Evolutionary conservation across 2,888 invertebrate genomes (phyloP), one percentile per base, ranked within the genome.

Genomic region (Ceramica pisi): DNA sequence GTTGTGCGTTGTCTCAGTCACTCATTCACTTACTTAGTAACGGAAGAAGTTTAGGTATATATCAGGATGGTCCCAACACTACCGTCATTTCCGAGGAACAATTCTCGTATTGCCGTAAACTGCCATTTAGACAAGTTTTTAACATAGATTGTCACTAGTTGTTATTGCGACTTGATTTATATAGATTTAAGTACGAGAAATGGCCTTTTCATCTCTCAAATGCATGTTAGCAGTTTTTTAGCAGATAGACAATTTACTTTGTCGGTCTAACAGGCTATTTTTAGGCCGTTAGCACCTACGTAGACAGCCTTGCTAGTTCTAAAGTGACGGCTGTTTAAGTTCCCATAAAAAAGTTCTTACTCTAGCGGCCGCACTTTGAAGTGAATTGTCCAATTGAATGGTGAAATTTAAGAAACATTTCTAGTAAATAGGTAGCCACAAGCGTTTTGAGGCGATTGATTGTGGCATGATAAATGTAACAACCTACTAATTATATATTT

Each of bases 201-300:
- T 19, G 2, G 19, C 46, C 38, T 75, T 41, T 19, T 21, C 26
- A 21, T 48, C 46, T 10, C 50, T 70, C 35, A 48, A 50, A 38
- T 26, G n/a, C n/a, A 35, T 57, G 38, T 38, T 12, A 26, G n/a
- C n/a, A 48, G n/a, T 59, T 31, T 57, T 57, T 16, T 38, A 56
- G 26, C 21, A 26, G 63, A 79, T 53, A 80, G 53, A 64, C 41
- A 64, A 76, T 61, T 76, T 41, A 14, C 81, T 81, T 67, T 81
- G 69, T 81, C 76, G 81, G 76, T 19, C 41, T 51, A 21, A 7
- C 41, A 57, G 41, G 2, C 81, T 81, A 62, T 68, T 76, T 75
- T 76, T 68, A 61, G 57, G 50, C n/a, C 19, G 38, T 65, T 64
- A 60, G 53, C 81, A 65, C 48, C 53, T 44, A 51, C 57, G 35